Base-by-base conservation (phyloP, 2,797 vertebrate genomes). In the Sebastes hubbsi region DNA sequence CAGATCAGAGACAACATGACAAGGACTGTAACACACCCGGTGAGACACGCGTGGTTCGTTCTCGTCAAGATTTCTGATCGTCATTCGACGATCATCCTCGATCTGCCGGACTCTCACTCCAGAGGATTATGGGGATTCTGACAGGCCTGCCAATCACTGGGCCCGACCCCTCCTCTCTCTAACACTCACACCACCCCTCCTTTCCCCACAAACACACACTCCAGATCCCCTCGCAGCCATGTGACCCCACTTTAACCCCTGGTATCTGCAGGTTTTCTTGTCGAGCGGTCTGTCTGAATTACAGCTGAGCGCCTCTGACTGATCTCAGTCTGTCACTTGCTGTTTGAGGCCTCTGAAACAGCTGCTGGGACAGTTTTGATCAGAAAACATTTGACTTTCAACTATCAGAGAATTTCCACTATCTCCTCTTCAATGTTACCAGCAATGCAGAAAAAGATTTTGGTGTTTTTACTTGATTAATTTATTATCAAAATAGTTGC, bases 181-280 rank as follows among this genome's bases (percentile, higher is more conserved):
- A 32, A 38, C 80, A 42, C 29, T 34, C 20, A 58, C 54, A 36
- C 18, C 20, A 34, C 56, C 27, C 38, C 69, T 58, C 70, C n/a
- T 27, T 11, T 14, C 2, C 18, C 36, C 5, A 42, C 58, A 36
- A 25, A 25, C 67, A 14, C 59, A 32, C 22, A 24, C 71, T 13
- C 49, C 52, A 63, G 46, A 58, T 64, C 59, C 38, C 80, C 88
- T 82, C 18, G 84, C 65, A 32, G 88, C 82, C 74, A 66, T 65
- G 62, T 84, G 83, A 91, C 84, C 90, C 77, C 87, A 78, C 83
- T 91, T 94, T 89, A 92, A 91, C 89, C 87, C 67, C 74, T 46
- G 49, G 24, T 75, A 25, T 82, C 71, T 73, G 69, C 58, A 63
- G 70, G 73, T 85, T 82, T 75, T 75, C 62, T 46, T 11, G 29